phyloP scores from a whole-genome alignment of 2,113 vertebrate species.

The Cottus gobio region DNA sequence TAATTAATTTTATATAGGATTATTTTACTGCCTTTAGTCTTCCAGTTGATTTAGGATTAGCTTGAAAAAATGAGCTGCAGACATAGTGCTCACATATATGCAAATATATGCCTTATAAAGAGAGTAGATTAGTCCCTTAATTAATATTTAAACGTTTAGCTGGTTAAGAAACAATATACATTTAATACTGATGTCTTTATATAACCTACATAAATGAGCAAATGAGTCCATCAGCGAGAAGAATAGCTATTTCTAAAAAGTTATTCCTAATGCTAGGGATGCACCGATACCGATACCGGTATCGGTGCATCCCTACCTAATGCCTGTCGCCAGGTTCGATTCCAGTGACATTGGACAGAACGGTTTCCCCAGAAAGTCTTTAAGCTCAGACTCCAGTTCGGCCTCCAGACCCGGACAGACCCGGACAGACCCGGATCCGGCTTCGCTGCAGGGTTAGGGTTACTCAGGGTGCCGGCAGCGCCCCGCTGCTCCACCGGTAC shows the following conservation, averaged over 20 bases:
- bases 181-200: background rate
- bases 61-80: background rate
- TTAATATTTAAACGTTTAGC: background rate
- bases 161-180: background rate
- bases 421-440: too few relatives aligned
- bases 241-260: too few relatives aligned
- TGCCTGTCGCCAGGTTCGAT: background rate
- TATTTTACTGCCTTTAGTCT: background rate
- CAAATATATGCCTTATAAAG: too few relatives aligned
- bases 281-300: too few relatives aligned
- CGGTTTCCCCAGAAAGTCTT: background rate
- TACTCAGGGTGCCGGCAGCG: too few relatives aligned
- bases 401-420: too few relatives aligned
- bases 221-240: background rate
- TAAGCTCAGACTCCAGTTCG: too few relatives aligned
- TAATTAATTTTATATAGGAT: background rate
- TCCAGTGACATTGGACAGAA: background rate
- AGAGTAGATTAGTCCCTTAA: too few relatives aligned
- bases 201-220: background rate
- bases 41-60: background rate
- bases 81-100: background rate
- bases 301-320: too few relatives aligned
- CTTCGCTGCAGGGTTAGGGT: too few relatives aligned
- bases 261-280: too few relatives aligned
- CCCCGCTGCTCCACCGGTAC: too few relatives aligned